phyloP scores from a whole-genome alignment of 2,888 invertebrate species.

The Omphaloscelis lunosa region DNA sequence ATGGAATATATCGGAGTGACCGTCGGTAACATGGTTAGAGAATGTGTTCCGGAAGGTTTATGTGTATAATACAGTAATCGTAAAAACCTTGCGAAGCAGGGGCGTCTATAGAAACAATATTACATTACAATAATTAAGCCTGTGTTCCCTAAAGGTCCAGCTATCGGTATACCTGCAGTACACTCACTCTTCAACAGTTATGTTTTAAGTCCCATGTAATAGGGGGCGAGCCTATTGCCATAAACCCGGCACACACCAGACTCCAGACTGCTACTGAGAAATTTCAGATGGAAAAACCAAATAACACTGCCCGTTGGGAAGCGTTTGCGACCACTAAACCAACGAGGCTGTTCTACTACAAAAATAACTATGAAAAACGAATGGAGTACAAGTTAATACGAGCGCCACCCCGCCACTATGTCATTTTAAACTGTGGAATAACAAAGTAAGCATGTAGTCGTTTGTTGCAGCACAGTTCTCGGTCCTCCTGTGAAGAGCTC shows the following conservation, averaged over 20 bases:
- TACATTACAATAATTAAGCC: background rate
- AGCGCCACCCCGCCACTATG: background rate
- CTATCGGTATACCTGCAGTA: too few species aligned
- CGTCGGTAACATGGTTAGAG: too few species aligned
- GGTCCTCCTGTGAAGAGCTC: background rate
- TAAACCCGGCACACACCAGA: background rate
- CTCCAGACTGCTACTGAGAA: background rate
- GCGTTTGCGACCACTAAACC: background rate
- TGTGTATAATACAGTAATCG: too few species aligned
- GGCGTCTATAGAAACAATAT: background rate
- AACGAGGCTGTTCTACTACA: background rate
- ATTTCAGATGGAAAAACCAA: background rate
- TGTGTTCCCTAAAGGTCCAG: background rate
- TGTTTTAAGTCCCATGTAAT: background rate
- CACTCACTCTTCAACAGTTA: too few species aligned
- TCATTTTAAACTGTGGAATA: constrained; percentile 7
- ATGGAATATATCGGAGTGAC: too few species aligned
- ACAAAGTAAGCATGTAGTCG: constrained; percentile 7
- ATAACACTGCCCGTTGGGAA: background rate
- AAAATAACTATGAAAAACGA: background rate
- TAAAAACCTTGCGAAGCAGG: too few species aligned
- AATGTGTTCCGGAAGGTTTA: too few species aligned
- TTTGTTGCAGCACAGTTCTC: constrained; percentile 21
- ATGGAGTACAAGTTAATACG: background rate
- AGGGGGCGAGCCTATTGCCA: background rate